Base-by-base conservation (phyloP, 2,113 vertebrate genomes). In the Variabilichromis moorii region DNA sequence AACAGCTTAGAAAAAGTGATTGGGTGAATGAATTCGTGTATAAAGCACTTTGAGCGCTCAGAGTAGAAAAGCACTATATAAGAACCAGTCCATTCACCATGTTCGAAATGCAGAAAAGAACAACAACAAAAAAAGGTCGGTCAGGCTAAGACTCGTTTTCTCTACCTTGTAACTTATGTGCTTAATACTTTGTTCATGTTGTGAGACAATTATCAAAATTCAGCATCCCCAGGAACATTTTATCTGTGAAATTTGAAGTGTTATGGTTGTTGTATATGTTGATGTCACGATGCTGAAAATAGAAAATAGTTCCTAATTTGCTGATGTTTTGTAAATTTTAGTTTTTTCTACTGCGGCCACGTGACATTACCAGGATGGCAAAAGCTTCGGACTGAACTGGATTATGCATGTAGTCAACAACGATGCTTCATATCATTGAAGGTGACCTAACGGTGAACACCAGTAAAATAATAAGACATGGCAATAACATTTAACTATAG, bases 381-480 rank as follows among this genome's bases (percentile, higher is more conserved):
- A 59, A 59, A 59, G 14, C 26, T 28, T 59, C 2, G 8, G 26
- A 59, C 26, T 59, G 14, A 59, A 59, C 57, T 61, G 57, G 57
- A 61, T 17, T 31, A 61, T 61, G 26, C 57, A 17, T 10, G 28
- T 31, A 31, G 26, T 31, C 2, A 59, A 17, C 26, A 1, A 9
- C 5, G 5, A 59, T 17, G 8, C 57, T 61, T 61, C 57, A 59
- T 61, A 10, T 31, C 14, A 31, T 61, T 61, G 57, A 17, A 61
- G 13, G 55, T 59, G 3, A 59, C 26, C 8, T 28, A 28, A 61
- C 8, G 0, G 55, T 2, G 5, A 59, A 59, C 13, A 59, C 26
- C 5, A 59, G 26, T 59, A 28, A 59, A 59, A 59, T 59, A 59
- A 9, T 17, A 59, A 59, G 55, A 17, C 26, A 1, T 61, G 57